phyloP scores from a whole-genome alignment of 2,113 vertebrate genomes.

The Cardinalis cardinalis region DNA sequence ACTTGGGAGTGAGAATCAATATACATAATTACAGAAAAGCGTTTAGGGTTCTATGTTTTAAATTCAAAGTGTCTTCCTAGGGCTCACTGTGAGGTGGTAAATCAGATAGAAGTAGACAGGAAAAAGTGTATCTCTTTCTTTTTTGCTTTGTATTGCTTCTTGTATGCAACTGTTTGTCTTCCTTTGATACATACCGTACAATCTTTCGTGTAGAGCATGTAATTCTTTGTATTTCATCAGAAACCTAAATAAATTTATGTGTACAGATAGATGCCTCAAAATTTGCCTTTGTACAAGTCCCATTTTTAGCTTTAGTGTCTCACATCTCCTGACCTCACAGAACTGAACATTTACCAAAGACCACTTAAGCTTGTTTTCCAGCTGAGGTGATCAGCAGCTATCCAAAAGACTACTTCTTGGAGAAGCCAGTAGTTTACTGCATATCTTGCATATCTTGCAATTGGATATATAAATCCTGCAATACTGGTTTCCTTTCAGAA shows the following conservation, averaged over 20 bases:
- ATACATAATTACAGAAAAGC: not conserved
- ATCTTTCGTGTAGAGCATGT: not conserved
- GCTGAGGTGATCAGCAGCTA: not conserved
- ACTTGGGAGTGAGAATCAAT: not conserved
- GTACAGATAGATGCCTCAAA: not conserved
- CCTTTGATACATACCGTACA: not conserved
- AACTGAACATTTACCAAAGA: not conserved
- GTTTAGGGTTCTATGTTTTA: not conserved
- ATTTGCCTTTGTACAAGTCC: not conserved
- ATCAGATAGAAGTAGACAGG: not conserved
- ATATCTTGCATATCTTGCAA: not conserved
- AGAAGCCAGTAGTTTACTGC: not conserved
- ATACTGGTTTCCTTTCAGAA: not conserved
- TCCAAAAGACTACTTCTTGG: not conserved
- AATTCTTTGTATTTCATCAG: not conserved
- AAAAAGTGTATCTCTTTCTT: not conserved
- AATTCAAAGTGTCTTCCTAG: not conserved
- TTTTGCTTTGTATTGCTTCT: not conserved
- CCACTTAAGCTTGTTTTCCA: not conserved
- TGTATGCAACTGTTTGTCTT: not conserved
- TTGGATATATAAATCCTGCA: not conserved
- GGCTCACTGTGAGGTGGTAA: not conserved
- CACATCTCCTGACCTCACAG: not conserved
- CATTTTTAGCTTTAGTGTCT: not conserved
- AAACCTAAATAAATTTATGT: not conserved